These are phyloP conservation scores for Pristionchus mayeri DNA, from an alignment of 2,888 invertebrate species.

Conservation along the genomic window DNA sequence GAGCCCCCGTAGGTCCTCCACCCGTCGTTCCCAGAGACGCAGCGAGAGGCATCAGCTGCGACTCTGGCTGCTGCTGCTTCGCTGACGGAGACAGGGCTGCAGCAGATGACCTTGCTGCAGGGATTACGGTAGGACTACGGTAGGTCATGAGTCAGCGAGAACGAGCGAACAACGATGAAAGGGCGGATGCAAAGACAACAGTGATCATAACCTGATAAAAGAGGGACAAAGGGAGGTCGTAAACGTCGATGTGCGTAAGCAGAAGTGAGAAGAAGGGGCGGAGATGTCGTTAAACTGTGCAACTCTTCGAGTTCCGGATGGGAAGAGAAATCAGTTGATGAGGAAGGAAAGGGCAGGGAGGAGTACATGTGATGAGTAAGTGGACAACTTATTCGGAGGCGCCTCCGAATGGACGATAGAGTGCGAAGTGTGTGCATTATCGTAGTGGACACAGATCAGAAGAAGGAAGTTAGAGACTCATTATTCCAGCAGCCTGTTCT, in stretches of 20 bases:
- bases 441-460: no score
- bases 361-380: constrained; percentile 39
- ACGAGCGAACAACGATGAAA: background rate
- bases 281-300: constrained; percentile 3
- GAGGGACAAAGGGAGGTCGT: constrained; percentile 1
- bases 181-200: background rate
- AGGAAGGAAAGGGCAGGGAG: background rate
- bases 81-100: constrained; percentile 33
- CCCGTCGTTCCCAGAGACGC: no score
- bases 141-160: background rate
- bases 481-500: no score
- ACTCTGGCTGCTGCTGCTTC: background rate
- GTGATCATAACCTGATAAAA: constrained; percentile 15
- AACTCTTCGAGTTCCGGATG: background rate
- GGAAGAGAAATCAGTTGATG: background rate
- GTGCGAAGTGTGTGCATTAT: no score
- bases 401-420: no score
- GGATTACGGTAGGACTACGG: background rate
- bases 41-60: background rate
- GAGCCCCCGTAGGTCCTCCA: background rate
- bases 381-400: constrained; percentile 31
- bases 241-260: background rate
- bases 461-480: no score
- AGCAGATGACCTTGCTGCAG: background rate
- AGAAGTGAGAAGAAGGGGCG: background rate